Percentiles rank a stretch among this genome's conserved stretches.
phyloP scores from a whole-genome alignment of 2,113 vertebrate species.

The Silurus meridionalis region DNA sequence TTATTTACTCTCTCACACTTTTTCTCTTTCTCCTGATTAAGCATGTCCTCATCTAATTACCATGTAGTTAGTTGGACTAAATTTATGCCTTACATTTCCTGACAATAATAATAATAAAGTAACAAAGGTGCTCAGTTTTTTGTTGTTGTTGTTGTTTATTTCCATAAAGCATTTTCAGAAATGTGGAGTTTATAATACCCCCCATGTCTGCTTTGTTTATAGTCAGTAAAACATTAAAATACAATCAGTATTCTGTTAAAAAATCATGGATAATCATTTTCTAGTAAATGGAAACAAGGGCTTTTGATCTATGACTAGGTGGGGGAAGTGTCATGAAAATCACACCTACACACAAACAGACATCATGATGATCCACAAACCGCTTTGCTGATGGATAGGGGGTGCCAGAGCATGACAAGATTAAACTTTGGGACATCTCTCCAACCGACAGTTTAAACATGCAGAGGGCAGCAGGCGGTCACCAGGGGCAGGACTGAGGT shows the following conservation, averaged over 20 bases:
- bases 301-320: neutral
- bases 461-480: constrained; percentile 73
- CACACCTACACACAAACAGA: constrained; percentile 19
- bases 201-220: neutral
- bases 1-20: neutral
- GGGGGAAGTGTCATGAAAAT: neutral
- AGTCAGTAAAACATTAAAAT: neutral
- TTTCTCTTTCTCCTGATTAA: neutral
- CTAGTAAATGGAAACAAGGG: neutral
- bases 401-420: constrained; percentile 67
- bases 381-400: constrained; percentile 65
- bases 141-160: neutral
- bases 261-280: neutral
- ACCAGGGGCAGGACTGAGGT: constrained; percentile 71
- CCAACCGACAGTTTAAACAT: constrained; percentile 70
- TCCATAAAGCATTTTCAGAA: neutral
- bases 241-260: neutral
- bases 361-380: constrained; percentile 61
- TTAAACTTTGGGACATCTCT: constrained; percentile 74
- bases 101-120: constrained; percentile 71
- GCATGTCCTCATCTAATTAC: neutral
- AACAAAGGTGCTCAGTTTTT: neutral
- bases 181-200: neutral
- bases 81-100: constrained; percentile 29
- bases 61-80: neutral